phyloP scores from a whole-genome alignment of 92 coral and sea anemone genomes.

The Chrysogorgia sp. region DNA sequence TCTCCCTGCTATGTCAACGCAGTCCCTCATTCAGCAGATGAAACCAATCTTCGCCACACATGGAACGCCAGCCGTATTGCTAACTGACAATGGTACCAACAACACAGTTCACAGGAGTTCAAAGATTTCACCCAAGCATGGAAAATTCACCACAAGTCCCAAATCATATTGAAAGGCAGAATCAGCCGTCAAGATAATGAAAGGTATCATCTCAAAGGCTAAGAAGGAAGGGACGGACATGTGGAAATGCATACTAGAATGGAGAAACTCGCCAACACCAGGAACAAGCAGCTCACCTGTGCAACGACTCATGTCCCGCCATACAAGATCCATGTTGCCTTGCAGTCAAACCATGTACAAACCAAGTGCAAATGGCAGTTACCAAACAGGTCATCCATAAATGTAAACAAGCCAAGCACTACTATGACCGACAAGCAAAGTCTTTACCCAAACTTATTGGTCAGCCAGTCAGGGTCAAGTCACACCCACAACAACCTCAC shows the following conservation, averaged over 20 bases:
- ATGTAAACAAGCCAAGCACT: constrained; percentile 48
- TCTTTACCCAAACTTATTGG: constrained; percentile 46
- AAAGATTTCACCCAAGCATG: no score
- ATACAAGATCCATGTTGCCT: constrained; percentile 60
- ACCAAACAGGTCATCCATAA: constrained; percentile 47
- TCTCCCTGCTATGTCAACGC: no score
- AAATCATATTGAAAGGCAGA: no score
- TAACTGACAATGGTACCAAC: no score
- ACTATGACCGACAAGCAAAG: constrained; percentile 31
- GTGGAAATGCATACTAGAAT: constrained; percentile 65
- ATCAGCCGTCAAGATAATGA: constrained; percentile 20
- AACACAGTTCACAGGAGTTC: no score
- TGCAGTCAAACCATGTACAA: constrained; percentile 56
- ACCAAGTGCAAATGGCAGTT: constrained; percentile 48
- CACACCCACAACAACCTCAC: constrained; percentile 41
- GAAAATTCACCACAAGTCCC: constrained; percentile 65
- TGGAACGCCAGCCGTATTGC: no score
- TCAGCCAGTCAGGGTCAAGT: constrained; percentile 41
- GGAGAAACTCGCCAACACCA: constrained; percentile 64
- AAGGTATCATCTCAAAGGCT: constrained; percentile 48
- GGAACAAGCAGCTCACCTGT: constrained; percentile 52
- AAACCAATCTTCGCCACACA: no score
- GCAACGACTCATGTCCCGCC: constrained; percentile 60
- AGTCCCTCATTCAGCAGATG: no score
- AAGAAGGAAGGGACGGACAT: constrained; percentile 54